A percentile compares a stretch with the other conserved stretches of the same genome.
These are phyloP conservation scores for Sturmia bella DNA, from an alignment of 2,888 invertebrate species.

Conservation along the genomic window DNA sequence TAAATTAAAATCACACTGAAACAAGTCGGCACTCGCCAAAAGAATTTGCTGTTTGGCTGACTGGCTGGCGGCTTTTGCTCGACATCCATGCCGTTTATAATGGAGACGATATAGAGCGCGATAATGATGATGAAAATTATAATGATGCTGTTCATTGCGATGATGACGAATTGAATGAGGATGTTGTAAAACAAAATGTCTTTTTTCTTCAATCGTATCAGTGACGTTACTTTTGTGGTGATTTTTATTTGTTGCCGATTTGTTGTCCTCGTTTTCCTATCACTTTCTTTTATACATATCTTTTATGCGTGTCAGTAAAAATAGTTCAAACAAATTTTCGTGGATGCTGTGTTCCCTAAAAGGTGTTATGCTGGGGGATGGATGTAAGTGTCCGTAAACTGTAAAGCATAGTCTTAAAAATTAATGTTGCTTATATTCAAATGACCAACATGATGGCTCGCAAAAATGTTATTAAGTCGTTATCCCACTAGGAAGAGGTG, in stretches of 20 bases:
- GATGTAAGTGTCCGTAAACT: slow-evolving; percentile 16
- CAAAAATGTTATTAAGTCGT: no score
- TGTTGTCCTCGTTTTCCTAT: slow-evolving; percentile 2
- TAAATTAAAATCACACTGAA: slow-evolving; percentile 77
- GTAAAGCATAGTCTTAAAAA: no score
- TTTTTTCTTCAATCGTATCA: slow-evolving; percentile 1
- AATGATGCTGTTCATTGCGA: slow-evolving; percentile 18
- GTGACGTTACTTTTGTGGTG: slow-evolving; percentile 53
- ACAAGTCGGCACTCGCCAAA: slow-evolving; percentile 65
- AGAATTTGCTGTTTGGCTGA: slow-evolving; percentile 42
- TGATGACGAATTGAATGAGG: slow-evolving; percentile 44
- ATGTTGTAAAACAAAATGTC: slow-evolving; percentile 31
- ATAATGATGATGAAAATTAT: slow-evolving; percentile 32
- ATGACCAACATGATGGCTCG: no score
- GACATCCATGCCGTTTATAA: slow-evolving; percentile 47
- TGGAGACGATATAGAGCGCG: slow-evolving; percentile 25
- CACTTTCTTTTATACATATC: slow-evolving; percentile 10
- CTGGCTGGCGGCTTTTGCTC: slow-evolving; percentile 44
- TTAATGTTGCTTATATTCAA: no score
- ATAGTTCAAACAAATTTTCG: not conserved
- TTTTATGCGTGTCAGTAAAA: not conserved
- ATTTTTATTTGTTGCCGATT: slow-evolving; percentile 20
- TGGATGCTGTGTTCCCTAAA: slow-evolving; percentile 23
- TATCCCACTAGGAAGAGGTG: no score
- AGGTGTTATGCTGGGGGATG: not conserved